phyloP scores from a whole-genome alignment of 2,888 invertebrate species.

The Coelinius sp. region DNA sequence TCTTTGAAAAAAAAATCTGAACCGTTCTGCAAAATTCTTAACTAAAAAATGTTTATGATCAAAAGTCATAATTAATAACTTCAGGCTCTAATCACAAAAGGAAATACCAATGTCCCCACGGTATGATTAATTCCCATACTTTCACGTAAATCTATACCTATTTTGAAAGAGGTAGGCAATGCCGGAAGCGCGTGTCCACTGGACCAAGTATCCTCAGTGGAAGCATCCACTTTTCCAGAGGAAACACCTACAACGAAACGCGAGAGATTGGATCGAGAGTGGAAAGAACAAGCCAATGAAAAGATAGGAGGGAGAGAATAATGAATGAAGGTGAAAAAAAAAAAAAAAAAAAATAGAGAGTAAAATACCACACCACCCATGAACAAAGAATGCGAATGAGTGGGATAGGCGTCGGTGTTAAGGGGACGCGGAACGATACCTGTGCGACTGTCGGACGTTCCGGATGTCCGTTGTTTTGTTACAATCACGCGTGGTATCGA shows the following conservation, averaged over 20 bases:
- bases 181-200: slow-evolving; percentile 63
- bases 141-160: not conserved
- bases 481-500: slow-evolving; percentile 66
- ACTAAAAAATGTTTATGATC: too few relatives aligned
- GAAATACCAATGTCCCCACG: not conserved
- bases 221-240: slow-evolving; percentile 63
- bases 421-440: slow-evolving; percentile 67
- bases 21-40: too few relatives aligned
- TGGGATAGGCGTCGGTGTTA: slow-evolving; percentile 50
- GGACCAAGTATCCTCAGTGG: slow-evolving; percentile 57
- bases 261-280: slow-evolving; percentile 41
- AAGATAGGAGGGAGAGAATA: slow-evolving; percentile 40
- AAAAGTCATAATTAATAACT: not conserved
- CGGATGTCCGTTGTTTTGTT: slow-evolving; percentile 71
- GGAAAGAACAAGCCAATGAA: slow-evolving; percentile 38
- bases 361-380: slow-evolving; percentile 34
- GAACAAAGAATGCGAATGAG: slow-evolving; percentile 43
- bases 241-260: slow-evolving; percentile 51
- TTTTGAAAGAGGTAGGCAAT: not conserved
- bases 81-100: not conserved
- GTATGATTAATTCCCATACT: not conserved
- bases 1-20: too few relatives aligned
- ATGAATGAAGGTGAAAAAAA: slow-evolving; percentile 36
- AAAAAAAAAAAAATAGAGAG: slow-evolving; percentile 41
- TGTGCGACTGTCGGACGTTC: slow-evolving; percentile 69